Base-by-base conservation (phyloP, 2,888 invertebrate genomes). In the Dorcus hopei region DNA sequence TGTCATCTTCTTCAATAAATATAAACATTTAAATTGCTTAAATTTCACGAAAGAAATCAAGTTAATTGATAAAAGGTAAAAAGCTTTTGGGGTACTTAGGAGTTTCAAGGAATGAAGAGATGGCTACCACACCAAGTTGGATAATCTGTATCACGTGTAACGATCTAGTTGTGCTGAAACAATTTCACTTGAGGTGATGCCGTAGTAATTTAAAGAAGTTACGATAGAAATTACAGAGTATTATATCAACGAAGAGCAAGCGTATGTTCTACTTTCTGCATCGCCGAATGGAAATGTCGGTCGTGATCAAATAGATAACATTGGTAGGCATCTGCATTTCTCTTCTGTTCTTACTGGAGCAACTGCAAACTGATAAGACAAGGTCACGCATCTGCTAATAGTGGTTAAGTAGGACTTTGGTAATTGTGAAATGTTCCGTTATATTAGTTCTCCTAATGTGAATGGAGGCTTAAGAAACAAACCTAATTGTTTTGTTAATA, bases 321-420 rank as follows among this genome's bases (percentile, higher is more conserved):
- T 33, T 33, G 26, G 26, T 33, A 33, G 48, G 60, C 62, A 65
- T 64, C 61, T 67, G 64, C 66, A 67, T 67, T 68, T 68, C 63
- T 66, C 64, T 63, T 62, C 59, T 61, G 54, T 52, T 62, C 11
- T 47, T 65, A 65, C 59, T 63, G 61, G 26, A 33, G 26, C 26
- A 33, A 33, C 26, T 33, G 26, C 26, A 33, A 33, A 33, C 26
- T 33, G 26, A 33, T 33, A 33, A 33, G 26, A 33, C 70, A 70
- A 70, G 70, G 70, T 67, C 68, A 67, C 58, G 58, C 54, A 52
- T 61, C 58, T 60, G 59, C 57, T 58, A 61, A 61, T 61, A 40
- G 54, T 26, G 47, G 38, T 54, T 59, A 66, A 66, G 65, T 68
- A 63, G 66, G 65, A 58, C 65, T 62, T 54, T 39, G 56, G 49